phyloP scores from a whole-genome alignment of 2,113 vertebrate genomes.

The Pandion haliaetus region DNA sequence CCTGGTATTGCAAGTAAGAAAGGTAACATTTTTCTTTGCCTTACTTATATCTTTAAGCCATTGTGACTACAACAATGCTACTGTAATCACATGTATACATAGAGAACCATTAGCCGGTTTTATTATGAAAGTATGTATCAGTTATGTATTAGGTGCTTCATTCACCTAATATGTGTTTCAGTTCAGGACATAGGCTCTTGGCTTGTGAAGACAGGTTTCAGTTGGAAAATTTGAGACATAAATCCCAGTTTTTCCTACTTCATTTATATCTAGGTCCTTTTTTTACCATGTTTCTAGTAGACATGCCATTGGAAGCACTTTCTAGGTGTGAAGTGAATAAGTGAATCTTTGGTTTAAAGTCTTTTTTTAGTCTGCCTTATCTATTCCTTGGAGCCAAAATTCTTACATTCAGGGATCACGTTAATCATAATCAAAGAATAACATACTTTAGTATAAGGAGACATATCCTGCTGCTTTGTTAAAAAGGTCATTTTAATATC shows the following conservation, averaged over 20 bases:
- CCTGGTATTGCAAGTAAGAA: neutral
- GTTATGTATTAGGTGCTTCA: neutral
- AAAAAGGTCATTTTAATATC: slow-evolving; percentile 25
- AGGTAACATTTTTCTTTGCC: neutral
- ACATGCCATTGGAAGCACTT: neutral
- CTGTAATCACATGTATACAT: neutral
- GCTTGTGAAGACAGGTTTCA: neutral
- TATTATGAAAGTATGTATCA: neutral
- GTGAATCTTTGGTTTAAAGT: neutral
- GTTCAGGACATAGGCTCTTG: neutral
- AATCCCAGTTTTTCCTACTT: neutral
- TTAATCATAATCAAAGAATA: neutral
- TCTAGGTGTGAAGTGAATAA: neutral
- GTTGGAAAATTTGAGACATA: neutral
- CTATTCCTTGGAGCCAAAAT: neutral
- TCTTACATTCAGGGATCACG: neutral
- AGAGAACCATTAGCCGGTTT: neutral
- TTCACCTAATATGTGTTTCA: neutral
- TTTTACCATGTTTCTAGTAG: neutral
- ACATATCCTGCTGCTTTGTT: neutral
- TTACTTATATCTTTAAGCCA: neutral
- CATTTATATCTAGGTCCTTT: neutral
- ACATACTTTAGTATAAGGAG: neutral
- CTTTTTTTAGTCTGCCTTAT: neutral
- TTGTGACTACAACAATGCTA: neutral